Base-by-base conservation (phyloP, 2,113 vertebrate species). In the Hippocampus comes region DNA sequence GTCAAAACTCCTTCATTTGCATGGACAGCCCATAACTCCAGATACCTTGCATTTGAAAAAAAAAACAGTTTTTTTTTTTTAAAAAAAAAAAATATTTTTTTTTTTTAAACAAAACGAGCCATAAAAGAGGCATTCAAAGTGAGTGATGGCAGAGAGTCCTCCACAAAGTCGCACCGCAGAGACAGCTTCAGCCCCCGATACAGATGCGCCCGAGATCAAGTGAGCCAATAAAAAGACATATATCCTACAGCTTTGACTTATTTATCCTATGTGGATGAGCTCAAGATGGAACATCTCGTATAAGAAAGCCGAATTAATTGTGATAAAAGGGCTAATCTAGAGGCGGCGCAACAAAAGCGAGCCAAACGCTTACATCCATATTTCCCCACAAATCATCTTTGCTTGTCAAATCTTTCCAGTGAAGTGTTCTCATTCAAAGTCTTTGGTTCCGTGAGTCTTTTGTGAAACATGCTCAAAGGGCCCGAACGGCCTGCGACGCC, bases 201-300 rank as follows among this genome's bases (percentile, higher is more conserved):
- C 90, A 90, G 91, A 92, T 91, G 91, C 89, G 84, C 86, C 83
- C 18, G 86, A 92, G 91, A 91, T 91, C 91, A 89, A 90, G 89
- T 90, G 89, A 87, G 89, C 91, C 90, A 92, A 93, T 94, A 93
- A 94, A 93, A 89, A 82, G 89, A 93, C 91, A 92, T 93, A 93
- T 93, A 94, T 94, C 89, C 89, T 90, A 76, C 82, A 75, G 82
- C 88, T 79, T 76, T 86, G 90, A 92, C 89, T 92, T 93, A 93
- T 93, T 91, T 93, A 92, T 92, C 91, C 90, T 82, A 80, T 76
- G 83, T 75, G 86, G 89, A 94, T 91, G 89, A 93, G 91, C 86
- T 86, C 92, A 93, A 93, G 92, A 93, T 92, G 91, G 91, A 91
- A 91, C 87, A 85, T 88, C 90, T 93, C 90, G 86, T 91, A 90